Percentiles rank a stretch among this genome's conserved stretches.
Conservation (phyloP, 2,888 invertebrate genomes). For the Eupithecia vulgata region DNA sequence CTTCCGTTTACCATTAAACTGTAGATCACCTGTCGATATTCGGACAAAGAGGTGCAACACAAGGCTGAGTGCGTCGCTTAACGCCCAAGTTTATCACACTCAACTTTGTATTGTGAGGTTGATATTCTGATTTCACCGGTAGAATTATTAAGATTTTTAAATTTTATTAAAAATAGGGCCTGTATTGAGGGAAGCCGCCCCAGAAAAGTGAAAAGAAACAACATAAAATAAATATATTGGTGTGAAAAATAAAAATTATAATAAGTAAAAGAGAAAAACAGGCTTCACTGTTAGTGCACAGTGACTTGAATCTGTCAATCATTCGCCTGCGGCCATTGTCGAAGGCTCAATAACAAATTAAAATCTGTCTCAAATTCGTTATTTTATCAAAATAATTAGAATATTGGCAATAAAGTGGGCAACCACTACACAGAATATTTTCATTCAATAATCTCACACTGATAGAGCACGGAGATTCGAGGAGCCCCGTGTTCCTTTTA, state of each 20-base stretch:
- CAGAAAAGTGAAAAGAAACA: not conserved
- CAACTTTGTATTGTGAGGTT: not conserved
- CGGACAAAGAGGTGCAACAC: slow-evolving; percentile 29
- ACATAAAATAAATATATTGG: not conserved
- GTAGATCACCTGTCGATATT: slow-evolving; percentile 43
- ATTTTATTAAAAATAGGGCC: too few relatives aligned
- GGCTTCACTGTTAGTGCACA: not conserved
- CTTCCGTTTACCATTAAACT: slow-evolving; percentile 43
- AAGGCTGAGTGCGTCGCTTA: slow-evolving; percentile 22
- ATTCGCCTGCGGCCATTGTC: not conserved
- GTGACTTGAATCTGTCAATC: not conserved
- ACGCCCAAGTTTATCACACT: not conserved
- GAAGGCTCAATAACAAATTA: not conserved
- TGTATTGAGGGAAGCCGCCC: too few relatives aligned
- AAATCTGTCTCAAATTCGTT: not conserved
- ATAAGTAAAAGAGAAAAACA: not conserved
- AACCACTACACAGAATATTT: slow-evolving; percentile 11
- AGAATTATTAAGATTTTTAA: not conserved
- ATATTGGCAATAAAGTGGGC: not conserved
- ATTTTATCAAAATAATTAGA: not conserved
- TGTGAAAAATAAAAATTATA: not conserved
- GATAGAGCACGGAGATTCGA: slow-evolving; percentile 70
- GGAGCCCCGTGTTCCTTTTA: slow-evolving; percentile 63
- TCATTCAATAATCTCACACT: slow-evolving; percentile 50
- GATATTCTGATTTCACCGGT: not conserved